Evolutionary conservation across 2,888 invertebrate genomes (phyloP).

Genomic region (Dysmachus trigonus): DNA sequence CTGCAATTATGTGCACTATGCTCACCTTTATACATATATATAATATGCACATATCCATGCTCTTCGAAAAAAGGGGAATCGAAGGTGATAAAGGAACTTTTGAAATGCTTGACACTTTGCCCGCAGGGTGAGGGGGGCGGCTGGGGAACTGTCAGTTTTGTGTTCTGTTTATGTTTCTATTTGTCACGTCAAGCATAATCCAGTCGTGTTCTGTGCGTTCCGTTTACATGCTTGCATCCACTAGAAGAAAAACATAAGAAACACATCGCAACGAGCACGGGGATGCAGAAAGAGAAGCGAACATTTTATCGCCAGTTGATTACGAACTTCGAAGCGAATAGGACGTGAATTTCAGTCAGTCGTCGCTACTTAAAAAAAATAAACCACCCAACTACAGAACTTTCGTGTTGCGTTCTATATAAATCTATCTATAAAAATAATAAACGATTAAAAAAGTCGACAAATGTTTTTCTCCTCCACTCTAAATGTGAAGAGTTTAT

Average conservation of each 20-base stretch:
- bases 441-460: background rate
- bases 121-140: background rate
- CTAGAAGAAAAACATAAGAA: too few relatives aligned
- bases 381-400: too few relatives aligned
- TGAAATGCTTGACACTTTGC: background rate
- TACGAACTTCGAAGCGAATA: conserved; percentile 64
- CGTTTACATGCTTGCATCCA: conserved; percentile 30
- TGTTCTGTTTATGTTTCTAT: conserved; percentile 41
- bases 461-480: background rate
- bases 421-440: background rate
- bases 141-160: background rate
- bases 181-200: conserved; percentile 34
- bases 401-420: conserved; percentile 1
- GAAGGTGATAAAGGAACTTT: background rate
- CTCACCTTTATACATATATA: background rate
- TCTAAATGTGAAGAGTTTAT: background rate
- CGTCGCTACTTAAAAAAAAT: background rate
- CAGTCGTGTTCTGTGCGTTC: conserved; percentile 13
- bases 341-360: conserved; percentile 58
- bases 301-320: conserved; percentile 57
- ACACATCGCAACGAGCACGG: conserved; percentile 39
- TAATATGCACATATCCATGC: too few relatives aligned
- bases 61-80: background rate
- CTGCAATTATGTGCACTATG: background rate
- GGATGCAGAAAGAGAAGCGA: conserved; percentile 53